phyloP scores from a whole-genome alignment of 1,140 invertebrate genomes.

The Dryas iulia region DNA sequence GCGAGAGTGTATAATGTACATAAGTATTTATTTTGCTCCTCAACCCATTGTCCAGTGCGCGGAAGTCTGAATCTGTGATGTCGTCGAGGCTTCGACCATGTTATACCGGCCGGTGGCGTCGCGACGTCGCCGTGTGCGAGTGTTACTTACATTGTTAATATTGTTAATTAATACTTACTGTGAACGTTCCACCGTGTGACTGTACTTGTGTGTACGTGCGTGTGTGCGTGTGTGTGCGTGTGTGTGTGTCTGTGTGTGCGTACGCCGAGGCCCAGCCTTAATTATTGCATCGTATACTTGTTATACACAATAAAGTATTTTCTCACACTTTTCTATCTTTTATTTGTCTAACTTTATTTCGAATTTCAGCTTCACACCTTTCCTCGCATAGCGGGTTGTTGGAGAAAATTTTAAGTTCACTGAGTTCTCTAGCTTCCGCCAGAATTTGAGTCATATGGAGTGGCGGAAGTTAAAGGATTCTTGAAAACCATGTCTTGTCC shows the following conservation, averaged over 20 bases:
- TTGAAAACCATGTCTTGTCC: too few relatives aligned
- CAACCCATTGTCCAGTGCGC: not conserved
- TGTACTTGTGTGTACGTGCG: not conserved
- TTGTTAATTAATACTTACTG: too few relatives aligned
- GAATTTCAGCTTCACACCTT: too few relatives aligned
- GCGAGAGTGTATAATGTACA: not conserved
- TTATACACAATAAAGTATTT: slow-evolving; percentile 67
- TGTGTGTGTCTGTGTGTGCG: slow-evolving; percentile 81
- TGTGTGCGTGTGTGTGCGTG: slow-evolving; percentile 85
- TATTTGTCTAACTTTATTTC: too few relatives aligned
- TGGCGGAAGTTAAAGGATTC: too few relatives aligned
- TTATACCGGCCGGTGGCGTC: too few relatives aligned
- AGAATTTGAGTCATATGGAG: too few relatives aligned
- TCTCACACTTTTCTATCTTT: slow-evolving; percentile 41
- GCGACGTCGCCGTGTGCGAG: not conserved
- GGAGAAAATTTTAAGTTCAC: too few relatives aligned
- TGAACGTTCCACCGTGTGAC: not conserved
- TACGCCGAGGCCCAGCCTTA: not conserved
- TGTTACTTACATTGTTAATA: not conserved
- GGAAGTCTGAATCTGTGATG: not conserved
- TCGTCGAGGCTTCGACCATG: not conserved
- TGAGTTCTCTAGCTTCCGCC: too few relatives aligned
- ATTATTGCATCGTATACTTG: slow-evolving; percentile 24
- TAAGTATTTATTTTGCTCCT: not conserved
- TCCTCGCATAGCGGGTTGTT: too few relatives aligned